Base-by-base conservation (phyloP, 2,888 invertebrate species). In the Maniola hyperantus region DNA sequence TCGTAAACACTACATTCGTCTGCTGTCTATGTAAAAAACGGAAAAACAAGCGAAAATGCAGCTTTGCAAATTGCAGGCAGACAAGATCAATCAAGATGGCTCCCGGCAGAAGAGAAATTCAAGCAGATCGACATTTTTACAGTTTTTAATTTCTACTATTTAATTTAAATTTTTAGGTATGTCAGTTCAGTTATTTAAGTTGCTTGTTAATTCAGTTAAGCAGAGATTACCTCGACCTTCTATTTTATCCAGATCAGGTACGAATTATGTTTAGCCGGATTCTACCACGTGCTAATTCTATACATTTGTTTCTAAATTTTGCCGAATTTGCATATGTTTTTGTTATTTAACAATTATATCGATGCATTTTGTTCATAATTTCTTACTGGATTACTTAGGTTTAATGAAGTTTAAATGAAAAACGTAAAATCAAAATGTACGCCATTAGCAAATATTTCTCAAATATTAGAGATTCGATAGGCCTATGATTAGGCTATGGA, bases 151-250 rank as follows among this genome's bases (percentile, higher is more conserved):
- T 18, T 42, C 42, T 20, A n/a, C 53, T 20, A 34, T 11, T 33
- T 18, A 6, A 55, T 50, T 39, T 50, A 10, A 46, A 11, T 2
- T 64, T 63, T 58, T 89, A 84, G 89, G 90, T 91, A 91, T 91
- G 91, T 88, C 91, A 64, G 76, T 83, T 66, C 81, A 79, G 77
- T 81, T 91, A 81, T 80, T 87, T 73, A 83, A 83, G 79, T 75
- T 82, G 76, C 82, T 91, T 79, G 79, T 84, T 74, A 85, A 76
- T 79, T 77, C 82, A 59, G 76, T 90, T 76, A 84, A 78, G 80
- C 82, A 80, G 70, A 83, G 80, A 73, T 77, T 91, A 71, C 84
- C 84, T 75, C 81, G 80, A 76, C 83, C 83, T 77, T 79, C 81
- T 15, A 68, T 60, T 71, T 62, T 79, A 58, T 36, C 66, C 72